Percentiles rank a stretch among this genome's conserved stretches.
Conservation (phyloP, 2,113 vertebrate species). For the Cavia porcellus region DNA sequence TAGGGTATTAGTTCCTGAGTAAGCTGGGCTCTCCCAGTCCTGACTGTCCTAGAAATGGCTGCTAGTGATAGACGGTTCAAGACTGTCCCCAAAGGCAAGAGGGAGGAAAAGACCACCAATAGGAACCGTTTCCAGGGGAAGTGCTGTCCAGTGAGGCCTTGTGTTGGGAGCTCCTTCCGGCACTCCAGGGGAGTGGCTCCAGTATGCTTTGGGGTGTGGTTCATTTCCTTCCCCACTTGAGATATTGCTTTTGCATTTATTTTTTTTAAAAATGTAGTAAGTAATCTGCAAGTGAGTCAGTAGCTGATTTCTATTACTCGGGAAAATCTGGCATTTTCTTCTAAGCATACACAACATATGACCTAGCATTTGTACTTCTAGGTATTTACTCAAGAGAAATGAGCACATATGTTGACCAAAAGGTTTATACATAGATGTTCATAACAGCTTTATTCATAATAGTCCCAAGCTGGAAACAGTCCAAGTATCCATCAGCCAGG, state of each 20-base stretch:
- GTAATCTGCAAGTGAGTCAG: not conserved
- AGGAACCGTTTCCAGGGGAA: not conserved
- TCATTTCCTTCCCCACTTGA: not conserved
- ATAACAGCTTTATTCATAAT: conserved; percentile 39
- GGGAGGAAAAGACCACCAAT: not conserved
- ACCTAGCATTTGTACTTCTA: not conserved
- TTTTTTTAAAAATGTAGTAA: conserved; percentile 20
- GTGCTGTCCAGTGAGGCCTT: not conserved
- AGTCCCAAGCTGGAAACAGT: not conserved
- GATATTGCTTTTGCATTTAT: not conserved
- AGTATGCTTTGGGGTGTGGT: not conserved
- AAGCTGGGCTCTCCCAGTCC: not conserved
- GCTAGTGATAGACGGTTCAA: not conserved
- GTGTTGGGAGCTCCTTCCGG: fast-evolving
- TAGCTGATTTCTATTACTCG: conserved; percentile 32
- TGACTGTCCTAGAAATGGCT: not conserved
- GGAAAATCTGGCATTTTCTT: conserved; percentile 16
- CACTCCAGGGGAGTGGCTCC: not conserved
- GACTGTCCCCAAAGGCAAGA: not conserved
- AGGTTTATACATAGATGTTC: not conserved
- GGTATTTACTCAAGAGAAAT: conserved; percentile 35
- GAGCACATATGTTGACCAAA: not conserved
- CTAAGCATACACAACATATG: not conserved
- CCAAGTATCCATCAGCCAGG: not conserved
- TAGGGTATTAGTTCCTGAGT: not conserved